Base-by-base conservation (phyloP, 2,113 vertebrate species). In the Cathartes aura region DNA sequence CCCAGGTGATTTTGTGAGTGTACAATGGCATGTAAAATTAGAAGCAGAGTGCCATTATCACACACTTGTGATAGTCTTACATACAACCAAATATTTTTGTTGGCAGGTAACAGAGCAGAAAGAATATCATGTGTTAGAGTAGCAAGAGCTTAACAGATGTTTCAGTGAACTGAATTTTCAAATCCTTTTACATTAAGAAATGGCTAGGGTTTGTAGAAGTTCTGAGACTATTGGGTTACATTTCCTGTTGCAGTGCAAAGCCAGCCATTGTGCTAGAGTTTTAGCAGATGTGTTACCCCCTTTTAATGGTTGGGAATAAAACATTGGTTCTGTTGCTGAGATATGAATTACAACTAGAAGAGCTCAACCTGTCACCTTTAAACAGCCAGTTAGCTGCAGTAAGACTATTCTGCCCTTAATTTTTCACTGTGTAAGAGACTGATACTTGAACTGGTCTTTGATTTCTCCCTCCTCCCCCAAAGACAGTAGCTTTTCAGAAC, bases 121-220 rank as follows among this genome's bases (percentile, higher is more conserved):
- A 98, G 97, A 97, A 71, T 98, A 98, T 98, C 96, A 40, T 93
- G 97, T 98, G 97, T 97, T 98, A 95, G 98, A 93, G 97, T 92
- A 98, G 95, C 95, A 93, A 96, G 98, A 96, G 96, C 98, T 98
- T 98, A 98, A 97, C 97, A 99, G 98, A 99, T 99, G 98, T 99
- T 98, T 98, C 98, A 97, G 97, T 91, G 97, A 98, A 96, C 98
- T 97, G 95, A 94, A 80, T 97, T 98, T 98, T 98, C 98, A 98
- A 98, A 98, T 99, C 98, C 89, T 98, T 98, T 97, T 90, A 87
- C 97, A 87, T 97, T 96, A 96, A 97, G 96, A 95, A 96, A 97
- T 88, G 96, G 91, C 97, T 98, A 56, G 93, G 96, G 89, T 96
- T 98, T 96, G 97, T 97, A 89, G 95, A 98, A 98, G 96, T 98